Evolutionary conservation across 2,797 vertebrate species (phyloP).

Genomic region (Urosaurus nigricauda): DNA sequence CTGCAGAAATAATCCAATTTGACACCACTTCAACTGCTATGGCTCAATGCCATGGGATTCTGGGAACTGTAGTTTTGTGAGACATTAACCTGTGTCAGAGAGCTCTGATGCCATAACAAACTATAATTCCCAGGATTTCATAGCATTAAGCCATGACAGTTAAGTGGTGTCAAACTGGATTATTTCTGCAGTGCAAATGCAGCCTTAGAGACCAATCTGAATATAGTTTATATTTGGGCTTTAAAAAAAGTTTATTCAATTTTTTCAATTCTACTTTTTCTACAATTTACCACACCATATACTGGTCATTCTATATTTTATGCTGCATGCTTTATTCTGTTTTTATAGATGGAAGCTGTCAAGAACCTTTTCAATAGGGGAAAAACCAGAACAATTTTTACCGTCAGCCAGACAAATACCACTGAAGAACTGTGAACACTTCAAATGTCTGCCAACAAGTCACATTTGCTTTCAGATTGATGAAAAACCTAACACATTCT

Average conservation of each 20-base stretch:
- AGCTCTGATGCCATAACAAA: no score
- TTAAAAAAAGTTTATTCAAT: background rate
- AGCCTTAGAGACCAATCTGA: background rate
- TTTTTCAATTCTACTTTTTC: background rate
- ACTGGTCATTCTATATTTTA: background rate
- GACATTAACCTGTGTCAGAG: no score
- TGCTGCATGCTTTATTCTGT: background rate
- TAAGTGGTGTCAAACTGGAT: no score
- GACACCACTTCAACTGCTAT: no score
- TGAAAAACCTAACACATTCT: slow-evolving; percentile 1
- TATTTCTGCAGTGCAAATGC: background rate
- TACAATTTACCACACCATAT: background rate
- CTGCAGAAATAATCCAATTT: no score
- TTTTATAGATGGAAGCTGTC: slow-evolving; percentile 8
- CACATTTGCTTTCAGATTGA: background rate
- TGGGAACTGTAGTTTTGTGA: no score
- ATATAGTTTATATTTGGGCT: background rate
- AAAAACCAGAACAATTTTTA: background rate
- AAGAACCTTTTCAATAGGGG: background rate
- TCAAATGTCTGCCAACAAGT: background rate
- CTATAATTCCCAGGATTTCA: no score
- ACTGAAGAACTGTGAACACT: background rate
- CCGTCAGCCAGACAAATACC: background rate
- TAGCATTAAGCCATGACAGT: no score
- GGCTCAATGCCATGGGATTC: no score